Conservation (phyloP, 2,113 vertebrate genomes). For the Mustelus asterias region DNA sequence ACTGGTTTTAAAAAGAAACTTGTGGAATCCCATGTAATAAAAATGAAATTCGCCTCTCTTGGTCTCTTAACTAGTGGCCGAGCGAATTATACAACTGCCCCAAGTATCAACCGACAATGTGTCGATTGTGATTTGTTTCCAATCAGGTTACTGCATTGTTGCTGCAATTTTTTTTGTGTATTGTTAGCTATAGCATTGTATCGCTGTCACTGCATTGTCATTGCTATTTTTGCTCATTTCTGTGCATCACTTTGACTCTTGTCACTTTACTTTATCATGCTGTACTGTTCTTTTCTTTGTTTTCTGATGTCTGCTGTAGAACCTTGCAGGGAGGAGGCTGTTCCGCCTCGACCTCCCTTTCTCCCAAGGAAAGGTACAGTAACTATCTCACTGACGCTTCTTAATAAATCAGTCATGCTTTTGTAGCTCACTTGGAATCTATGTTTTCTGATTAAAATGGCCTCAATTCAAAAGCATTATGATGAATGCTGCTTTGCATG, state of each 20-base stretch:
- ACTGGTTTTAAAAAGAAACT: not conserved
- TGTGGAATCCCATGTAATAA: not conserved
- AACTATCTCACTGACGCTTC: slow-evolving; percentile 13
- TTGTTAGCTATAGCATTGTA: not conserved
- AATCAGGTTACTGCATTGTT: not conserved
- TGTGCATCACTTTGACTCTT: slow-evolving; percentile 33
- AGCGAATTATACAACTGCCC: not conserved
- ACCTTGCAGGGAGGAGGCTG: slow-evolving; percentile 23
- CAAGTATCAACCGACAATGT: not conserved
- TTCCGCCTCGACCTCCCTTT: slow-evolving; percentile 36
- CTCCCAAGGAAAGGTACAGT: slow-evolving; percentile 37
- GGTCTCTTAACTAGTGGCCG: not conserved
- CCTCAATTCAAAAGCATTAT: not conserved
- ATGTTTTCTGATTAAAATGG: not conserved
- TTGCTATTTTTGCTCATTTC: slow-evolving; percentile 27
- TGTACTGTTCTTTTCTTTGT: slow-evolving; percentile 36
- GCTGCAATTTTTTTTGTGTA: not conserved
- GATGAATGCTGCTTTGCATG: not conserved
- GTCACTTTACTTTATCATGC: slow-evolving; percentile 35
- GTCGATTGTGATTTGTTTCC: not conserved
- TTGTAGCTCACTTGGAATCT: not conserved
- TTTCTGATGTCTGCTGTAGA: slow-evolving; percentile 32
- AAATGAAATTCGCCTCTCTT: not conserved
- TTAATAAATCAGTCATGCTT: not conserved
- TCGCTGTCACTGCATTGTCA: slow-evolving; percentile 16